Evolutionary conservation across 1,140 invertebrate genomes (phyloP).

Genomic region (Brachionus asplanchnoidis): DNA sequence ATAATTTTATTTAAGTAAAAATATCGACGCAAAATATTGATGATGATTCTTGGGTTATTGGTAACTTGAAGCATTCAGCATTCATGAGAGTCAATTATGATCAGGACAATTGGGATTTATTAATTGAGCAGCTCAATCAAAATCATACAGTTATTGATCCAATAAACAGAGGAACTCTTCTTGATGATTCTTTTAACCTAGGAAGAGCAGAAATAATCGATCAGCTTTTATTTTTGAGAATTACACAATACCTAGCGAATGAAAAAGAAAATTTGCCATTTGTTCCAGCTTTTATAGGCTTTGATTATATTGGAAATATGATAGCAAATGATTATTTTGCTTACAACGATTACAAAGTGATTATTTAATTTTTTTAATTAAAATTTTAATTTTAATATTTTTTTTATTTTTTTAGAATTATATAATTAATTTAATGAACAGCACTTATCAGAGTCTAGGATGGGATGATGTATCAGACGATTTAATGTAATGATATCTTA

Average conservation of each 20-base stretch:
- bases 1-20: not conserved
- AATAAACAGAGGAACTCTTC: slow-evolving; percentile 69
- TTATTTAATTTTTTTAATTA: not conserved
- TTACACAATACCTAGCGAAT: not conserved
- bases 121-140: slow-evolving; percentile 54
- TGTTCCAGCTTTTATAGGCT: slow-evolving; percentile 30
- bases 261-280: slow-evolving; percentile 23
- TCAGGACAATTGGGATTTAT: slow-evolving; percentile 67
- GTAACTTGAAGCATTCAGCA: slow-evolving; percentile 76
- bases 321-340: not conserved
- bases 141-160: slow-evolving; percentile 44
- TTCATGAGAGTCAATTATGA: slow-evolving; percentile 82
- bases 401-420: not conserved
- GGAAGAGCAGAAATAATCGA: slow-evolving; percentile 51
- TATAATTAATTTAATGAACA: not conserved
- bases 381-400: not conserved
- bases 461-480: not conserved
- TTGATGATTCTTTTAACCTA: slow-evolving; percentile 79
- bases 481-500: not conserved
- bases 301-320: not conserved
- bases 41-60: slow-evolving; percentile 61
- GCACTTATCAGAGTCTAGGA: not conserved
- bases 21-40: not conserved
- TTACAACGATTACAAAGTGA: not conserved
- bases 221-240: slow-evolving; percentile 12